Base-by-base conservation (phyloP, 2,113 vertebrate genomes). In the Capreolus pygargus region DNA sequence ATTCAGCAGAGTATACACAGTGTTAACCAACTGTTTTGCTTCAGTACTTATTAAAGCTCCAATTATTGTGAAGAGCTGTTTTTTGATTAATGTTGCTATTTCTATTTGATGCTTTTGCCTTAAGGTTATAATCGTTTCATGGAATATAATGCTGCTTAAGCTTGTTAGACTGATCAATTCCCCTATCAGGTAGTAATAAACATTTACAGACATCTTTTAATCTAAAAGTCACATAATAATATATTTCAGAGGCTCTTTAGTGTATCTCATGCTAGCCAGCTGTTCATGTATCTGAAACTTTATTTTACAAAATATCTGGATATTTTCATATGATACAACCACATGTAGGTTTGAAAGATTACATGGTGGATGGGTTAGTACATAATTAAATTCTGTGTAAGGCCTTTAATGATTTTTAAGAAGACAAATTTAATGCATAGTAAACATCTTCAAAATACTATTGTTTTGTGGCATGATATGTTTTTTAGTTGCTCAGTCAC, bases 81-180 rank as follows among this genome's bases (percentile, higher is more conserved):
- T 99, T 98, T 99, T 99, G 98, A 99, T 99, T 99, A 99, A 99
- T 99, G 98, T 97, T 98, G 98, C 97, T 99, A 50, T 98, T 98
- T 98, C 94, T 98, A 64, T 98, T 96, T 98, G 98, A 98, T 98
- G 97, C 92, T 88, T 98, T 97, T 97, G 98, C 99, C 96, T 94
- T 86, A 84, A 99, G 99, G 97, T 97, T 97, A 90, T 95, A 85
- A 89, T 96, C 92, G 45, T 98, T 99, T 98, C 96, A 97, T 99
- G 96, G 98, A 99, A 99, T 79, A 98, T 97, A 98, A 86, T 98
- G 58, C 93, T 94, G 90, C 98, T 99, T 99, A 99, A 99, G 98
- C 98, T 98, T 98, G 74, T 98, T 98, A 98, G 96, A 98, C 98
- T 12, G 21, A 98, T 99, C 98, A 98, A 97, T 98, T 99, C 98